These are phyloP conservation scores for Actias luna DNA, from an alignment of 2,888 invertebrate species.

Conservation along the genomic window DNA sequence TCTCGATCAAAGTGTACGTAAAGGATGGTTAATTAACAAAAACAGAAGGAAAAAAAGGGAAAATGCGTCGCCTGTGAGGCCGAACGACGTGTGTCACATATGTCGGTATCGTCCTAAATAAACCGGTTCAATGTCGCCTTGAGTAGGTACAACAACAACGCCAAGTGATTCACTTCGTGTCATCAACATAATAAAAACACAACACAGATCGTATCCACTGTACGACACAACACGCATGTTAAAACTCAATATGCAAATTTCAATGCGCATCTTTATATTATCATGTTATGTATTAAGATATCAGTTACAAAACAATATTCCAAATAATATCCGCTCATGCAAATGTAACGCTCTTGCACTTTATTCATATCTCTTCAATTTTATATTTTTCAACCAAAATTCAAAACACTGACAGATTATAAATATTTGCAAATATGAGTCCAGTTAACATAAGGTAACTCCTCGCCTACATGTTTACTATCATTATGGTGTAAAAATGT, in stretches of 20 bases:
- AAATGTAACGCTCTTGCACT: too few relatives aligned
- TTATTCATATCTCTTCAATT: too few relatives aligned
- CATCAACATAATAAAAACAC: not conserved
- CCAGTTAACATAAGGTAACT: too few relatives aligned
- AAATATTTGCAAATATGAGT: too few relatives aligned
- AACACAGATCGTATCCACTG: not conserved
- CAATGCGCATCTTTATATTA: not conserved
- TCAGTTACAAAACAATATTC: not conserved
- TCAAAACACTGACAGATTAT: too few relatives aligned
- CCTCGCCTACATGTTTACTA: too few relatives aligned
- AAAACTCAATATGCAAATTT: not conserved
- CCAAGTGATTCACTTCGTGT: constrained; percentile 17
- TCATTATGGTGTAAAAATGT: too few relatives aligned
- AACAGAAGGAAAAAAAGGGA: not conserved
- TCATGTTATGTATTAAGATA: too few relatives aligned
- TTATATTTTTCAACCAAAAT: too few relatives aligned
- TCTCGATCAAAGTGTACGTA: not conserved
- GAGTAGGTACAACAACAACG: constrained; percentile 20
- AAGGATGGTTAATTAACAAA: not conserved
- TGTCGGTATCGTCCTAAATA: constrained; percentile 50
- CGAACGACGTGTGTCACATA: constrained; percentile 34
- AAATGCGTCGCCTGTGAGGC: constrained; percentile 21
- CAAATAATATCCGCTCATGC: not conserved
- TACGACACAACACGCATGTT: not conserved
- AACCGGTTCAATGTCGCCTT: constrained; percentile 53